These are phyloP conservation scores for Deroplatys truncata DNA, from an alignment of 2,888 invertebrate species.

Conservation along the genomic window DNA sequence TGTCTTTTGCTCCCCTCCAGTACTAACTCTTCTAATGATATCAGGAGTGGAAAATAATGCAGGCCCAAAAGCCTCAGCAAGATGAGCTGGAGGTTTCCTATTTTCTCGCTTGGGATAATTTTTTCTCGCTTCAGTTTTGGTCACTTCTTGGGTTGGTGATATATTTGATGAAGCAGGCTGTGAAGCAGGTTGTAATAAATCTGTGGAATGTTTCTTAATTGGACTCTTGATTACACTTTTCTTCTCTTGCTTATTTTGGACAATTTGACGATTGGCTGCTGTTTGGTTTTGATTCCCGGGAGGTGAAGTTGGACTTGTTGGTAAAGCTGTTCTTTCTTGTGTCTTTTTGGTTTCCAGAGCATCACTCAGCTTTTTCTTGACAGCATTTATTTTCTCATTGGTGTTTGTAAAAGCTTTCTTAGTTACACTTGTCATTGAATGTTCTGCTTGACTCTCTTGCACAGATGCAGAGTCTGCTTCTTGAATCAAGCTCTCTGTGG, in stretches of 20 bases:
- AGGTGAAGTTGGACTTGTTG: not conserved
- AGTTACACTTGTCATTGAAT: not conserved
- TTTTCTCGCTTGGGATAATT: constrained; percentile 40
- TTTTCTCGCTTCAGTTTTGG: constrained; percentile 22
- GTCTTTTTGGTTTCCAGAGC: constrained; percentile 1
- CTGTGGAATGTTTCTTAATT: not conserved
- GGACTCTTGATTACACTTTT: constrained; percentile 41
- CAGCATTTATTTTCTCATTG: not conserved
- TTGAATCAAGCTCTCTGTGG: not conserved
- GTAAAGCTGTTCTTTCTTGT: constrained; percentile 18
- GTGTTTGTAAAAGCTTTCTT: constrained; percentile 15
- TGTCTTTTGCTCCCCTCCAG: constrained; percentile 12
- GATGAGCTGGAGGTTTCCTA: constrained; percentile 58
- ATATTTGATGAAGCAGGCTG: constrained; percentile 32
- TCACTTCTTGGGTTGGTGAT: constrained; percentile 21
- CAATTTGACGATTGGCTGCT: constrained; percentile 34
- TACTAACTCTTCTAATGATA: constrained; percentile 62
- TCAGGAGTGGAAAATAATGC: constrained; percentile 75
- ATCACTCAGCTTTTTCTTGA: not conserved
- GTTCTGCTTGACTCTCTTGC: not conserved
- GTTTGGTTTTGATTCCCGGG: constrained; percentile 11
- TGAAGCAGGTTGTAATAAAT: not conserved
- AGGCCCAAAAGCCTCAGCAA: constrained; percentile 51
- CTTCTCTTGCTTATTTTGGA: constrained; percentile 34
- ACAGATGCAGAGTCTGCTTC: not conserved